Evolutionary conservation across 2,888 invertebrate genomes (phyloP), one percentile per base, ranked within the genome.

Genomic region (Machimus atricapillus): DNA sequence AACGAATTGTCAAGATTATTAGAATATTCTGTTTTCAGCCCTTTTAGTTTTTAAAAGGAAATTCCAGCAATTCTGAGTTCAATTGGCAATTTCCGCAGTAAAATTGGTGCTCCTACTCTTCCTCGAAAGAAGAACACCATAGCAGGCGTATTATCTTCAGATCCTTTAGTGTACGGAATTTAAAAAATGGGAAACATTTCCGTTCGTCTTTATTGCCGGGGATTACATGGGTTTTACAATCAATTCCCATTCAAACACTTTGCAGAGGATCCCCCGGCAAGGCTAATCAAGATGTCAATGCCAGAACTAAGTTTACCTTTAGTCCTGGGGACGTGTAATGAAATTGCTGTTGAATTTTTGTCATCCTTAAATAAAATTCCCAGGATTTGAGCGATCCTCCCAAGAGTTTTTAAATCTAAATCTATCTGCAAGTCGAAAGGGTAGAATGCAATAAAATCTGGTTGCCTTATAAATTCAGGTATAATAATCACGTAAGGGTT

Each of bases 221-320:
- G 66, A 66, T 66, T 66, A 66, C 66, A 66, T 66, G 66, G 66
- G 66, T 66, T 66, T 66, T 66, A 66, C 66, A 66, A 66, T 66
- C 66, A 66, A 66, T 66, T 66, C 66, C 66, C 66, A 66, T 66
- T 66, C 23, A 66, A 66, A 66, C 66, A 66, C 66, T 66, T 66
- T 66, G 2, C 66, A 66, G 2, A 66, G 66, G 66, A 27, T 66
- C 19, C 66, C 27, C 8, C 27, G 27, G 27, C 66, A 66, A 56
- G 52, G 81, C 81, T 81, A 81, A 81, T 81, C 81, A 81, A 52
- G 81, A 81, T 81, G 81, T 81, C 81, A 81, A 81, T 81, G 46
- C 43, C 81, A 81, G 81, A 27, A 34, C 56, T 27, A 27, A 76
- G n/a, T 76, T 40, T 19, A 40, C 40, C 76, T 27, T 81, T 16